A percentile compares a stretch with the other conserved stretches of the same genome.
Evolutionary conservation across 2,797 vertebrate genomes (phyloP).

Genomic region (Takifugu rubripes): DNA sequence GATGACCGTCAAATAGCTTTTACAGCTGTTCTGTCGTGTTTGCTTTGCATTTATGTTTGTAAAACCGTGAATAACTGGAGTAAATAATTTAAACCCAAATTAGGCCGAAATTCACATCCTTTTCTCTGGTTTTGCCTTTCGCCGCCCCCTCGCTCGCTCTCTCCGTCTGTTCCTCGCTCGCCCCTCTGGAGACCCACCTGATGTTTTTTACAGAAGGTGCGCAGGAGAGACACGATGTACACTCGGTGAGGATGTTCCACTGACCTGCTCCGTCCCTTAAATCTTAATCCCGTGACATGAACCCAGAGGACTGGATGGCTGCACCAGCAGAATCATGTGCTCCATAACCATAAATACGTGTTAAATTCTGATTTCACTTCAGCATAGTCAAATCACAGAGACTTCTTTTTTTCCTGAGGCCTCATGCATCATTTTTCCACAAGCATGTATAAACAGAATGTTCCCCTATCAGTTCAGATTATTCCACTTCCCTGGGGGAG

Average conservation of each 20-base stretch:
- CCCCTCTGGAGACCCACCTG: slow-evolving; percentile 60
- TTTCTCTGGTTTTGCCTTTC: neutral
- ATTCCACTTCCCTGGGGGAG: neutral
- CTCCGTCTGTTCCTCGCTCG: slow-evolving; percentile 43
- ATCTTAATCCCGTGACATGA: slow-evolving; percentile 22
- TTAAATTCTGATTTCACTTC: neutral
- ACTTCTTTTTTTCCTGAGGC: neutral
- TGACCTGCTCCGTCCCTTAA: slow-evolving; percentile 25
- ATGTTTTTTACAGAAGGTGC: slow-evolving; percentile 69
- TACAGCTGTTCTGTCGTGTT: neutral
- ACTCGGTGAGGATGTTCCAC: slow-evolving; percentile 45
- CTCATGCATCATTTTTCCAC: neutral
- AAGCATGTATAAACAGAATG: neutral
- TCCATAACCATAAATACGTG: neutral
- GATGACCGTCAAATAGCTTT: no score
- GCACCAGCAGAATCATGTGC: slow-evolving; percentile 8
- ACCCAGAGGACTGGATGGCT: slow-evolving; percentile 35
- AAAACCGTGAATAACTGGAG: neutral
- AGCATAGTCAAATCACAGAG: neutral
- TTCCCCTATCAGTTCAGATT: neutral
- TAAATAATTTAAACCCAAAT: slow-evolving; percentile 1
- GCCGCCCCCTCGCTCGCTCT: neutral
- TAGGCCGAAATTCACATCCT: slow-evolving; percentile 48
- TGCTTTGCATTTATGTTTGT: slow-evolving; percentile 8
- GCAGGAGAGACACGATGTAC: slow-evolving; percentile 51